Conservation (phyloP, 2,113 vertebrate genomes). For the Rattus rattus region DNA sequence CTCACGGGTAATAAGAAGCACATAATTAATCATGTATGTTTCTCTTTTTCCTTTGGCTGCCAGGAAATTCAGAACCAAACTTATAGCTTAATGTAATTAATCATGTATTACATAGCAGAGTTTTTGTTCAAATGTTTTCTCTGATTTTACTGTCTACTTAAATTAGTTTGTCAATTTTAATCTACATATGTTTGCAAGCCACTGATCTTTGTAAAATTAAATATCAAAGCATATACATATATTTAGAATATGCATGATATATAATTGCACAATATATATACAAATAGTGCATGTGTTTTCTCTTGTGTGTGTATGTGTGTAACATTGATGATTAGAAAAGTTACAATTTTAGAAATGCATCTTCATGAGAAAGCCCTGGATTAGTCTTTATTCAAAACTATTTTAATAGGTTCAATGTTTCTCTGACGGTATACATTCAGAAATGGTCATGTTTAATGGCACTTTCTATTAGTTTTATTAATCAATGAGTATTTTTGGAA, state of each 20-base stretch:
- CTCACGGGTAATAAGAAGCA: conserved; percentile 9
- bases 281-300: neutral
- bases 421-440: neutral
- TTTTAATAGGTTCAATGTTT: conserved; percentile 33
- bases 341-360: neutral
- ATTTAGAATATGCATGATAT: neutral
- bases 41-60: conserved; percentile 33
- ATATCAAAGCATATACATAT: neutral
- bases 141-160: conserved; percentile 28
- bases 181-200: neutral
- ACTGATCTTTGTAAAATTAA: neutral
- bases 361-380: conserved; percentile 47
- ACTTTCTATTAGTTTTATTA: conserved; percentile 46
- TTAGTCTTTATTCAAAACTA: conserved; percentile 28
- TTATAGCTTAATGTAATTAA: conserved; percentile 28
- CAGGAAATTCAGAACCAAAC: conserved; percentile 61
- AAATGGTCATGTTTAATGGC: conserved; percentile 27
- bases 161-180: conserved; percentile 37
- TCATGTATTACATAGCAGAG: neutral
- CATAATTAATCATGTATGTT: conserved; percentile 18
- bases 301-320: neutral
- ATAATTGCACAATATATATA: too few relatives aligned
- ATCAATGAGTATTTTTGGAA: neutral
- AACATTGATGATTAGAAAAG: conserved; percentile 17
- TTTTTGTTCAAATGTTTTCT: conserved; percentile 7